A percentile compares a stretch with the other conserved stretches of the same genome.
Conservation (phyloP, 2,888 invertebrate species). For the Drosophila nigricruria region DNA sequence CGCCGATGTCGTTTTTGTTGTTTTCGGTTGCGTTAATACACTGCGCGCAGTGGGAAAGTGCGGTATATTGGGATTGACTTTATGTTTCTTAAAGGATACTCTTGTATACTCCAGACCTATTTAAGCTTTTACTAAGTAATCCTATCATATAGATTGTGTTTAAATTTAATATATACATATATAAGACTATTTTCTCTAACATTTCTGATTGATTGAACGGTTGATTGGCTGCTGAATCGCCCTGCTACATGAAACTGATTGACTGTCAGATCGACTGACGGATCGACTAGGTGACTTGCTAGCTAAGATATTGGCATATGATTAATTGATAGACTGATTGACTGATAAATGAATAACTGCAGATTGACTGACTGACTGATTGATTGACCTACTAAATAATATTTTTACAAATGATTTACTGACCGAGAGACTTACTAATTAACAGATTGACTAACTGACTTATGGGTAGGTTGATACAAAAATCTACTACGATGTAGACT, state of each 20-base stretch:
- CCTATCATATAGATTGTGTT: neutral
- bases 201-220: neutral
- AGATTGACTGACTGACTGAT: neutral
- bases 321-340: too few relatives aligned
- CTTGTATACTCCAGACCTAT: neutral
- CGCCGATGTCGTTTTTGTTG: constrained; percentile 48
- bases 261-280: too few relatives aligned
- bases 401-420: too few relatives aligned
- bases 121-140: neutral
- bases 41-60: neutral
- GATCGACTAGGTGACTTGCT: too few relatives aligned
- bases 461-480: too few relatives aligned
- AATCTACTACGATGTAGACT: too few relatives aligned
- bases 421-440: too few relatives aligned
- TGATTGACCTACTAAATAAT: neutral
- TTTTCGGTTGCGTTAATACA: constrained; percentile 23
- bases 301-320: too few relatives aligned
- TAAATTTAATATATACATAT: neutral
- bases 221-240: too few relatives aligned
- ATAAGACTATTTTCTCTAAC: neutral
- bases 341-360: neutral
- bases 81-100: too few relatives aligned
- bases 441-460: neutral
- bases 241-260: too few relatives aligned
- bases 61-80: neutral